Conservation (phyloP, 2,113 vertebrate species). For the Scomber colias region DNA sequence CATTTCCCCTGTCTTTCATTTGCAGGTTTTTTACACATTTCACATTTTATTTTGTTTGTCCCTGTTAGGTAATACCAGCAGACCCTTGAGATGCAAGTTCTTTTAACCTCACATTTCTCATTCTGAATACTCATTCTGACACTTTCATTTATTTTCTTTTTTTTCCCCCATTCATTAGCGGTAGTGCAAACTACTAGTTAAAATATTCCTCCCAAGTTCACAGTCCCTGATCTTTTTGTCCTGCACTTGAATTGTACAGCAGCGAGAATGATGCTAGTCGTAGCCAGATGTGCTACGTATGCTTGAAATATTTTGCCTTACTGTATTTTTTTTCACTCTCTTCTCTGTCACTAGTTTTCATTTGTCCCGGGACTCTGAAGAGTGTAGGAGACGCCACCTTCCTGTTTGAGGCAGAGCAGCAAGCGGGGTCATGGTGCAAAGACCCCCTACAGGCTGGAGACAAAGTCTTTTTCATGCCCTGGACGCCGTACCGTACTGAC, state of each 20-base stretch:
- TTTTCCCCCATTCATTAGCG: slow-evolving; percentile 30
- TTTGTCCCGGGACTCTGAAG: slow-evolving; percentile 98
- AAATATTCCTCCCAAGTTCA: slow-evolving; percentile 68
- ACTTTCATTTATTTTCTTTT: slow-evolving; percentile 55
- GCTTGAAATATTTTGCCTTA: slow-evolving; percentile 35
- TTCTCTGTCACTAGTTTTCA: slow-evolving; percentile 93
- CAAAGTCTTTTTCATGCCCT: slow-evolving; percentile 99
- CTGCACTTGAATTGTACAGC: slow-evolving; percentile 61
- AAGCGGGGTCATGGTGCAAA: slow-evolving; percentile 98
- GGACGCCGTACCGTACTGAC: slow-evolving; percentile 98
- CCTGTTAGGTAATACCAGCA: slow-evolving; percentile 74
- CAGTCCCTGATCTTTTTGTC: slow-evolving; percentile 68
- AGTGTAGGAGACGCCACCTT: slow-evolving; percentile 94
- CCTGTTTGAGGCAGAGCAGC: slow-evolving; percentile 97
- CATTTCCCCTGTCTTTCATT: slow-evolving; percentile 74
- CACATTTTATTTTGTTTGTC: slow-evolving; percentile 58
- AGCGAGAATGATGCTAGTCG: slow-evolving; percentile 59
- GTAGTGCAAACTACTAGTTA: slow-evolving; percentile 29
- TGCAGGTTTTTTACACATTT: slow-evolving; percentile 78
- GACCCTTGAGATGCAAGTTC: slow-evolving; percentile 73
- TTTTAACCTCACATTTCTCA: slow-evolving; percentile 58
- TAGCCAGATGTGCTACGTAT: neutral
- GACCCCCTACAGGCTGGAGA: slow-evolving; percentile 97
- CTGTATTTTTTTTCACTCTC: slow-evolving; percentile 57
- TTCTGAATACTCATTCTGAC: slow-evolving; percentile 53